Percentiles rank a stretch among this genome's conserved stretches.
Conservation (phyloP, 2,888 invertebrate genomes). For the Drymonia ruficornis region DNA sequence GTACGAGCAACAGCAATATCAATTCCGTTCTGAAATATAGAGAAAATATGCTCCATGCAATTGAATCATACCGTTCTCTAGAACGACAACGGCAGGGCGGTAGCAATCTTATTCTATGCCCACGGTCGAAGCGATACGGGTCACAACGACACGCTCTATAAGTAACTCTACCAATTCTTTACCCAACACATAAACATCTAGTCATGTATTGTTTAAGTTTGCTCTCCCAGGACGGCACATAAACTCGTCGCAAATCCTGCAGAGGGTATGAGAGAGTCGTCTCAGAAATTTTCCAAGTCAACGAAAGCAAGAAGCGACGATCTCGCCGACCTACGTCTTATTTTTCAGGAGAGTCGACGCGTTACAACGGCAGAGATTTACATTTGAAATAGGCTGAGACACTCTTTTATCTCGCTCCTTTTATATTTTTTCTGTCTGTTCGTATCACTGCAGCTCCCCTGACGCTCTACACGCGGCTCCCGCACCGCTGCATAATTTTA, state of each 20-base stretch:
- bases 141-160: slow-evolving; percentile 25
- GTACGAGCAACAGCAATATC: slow-evolving; percentile 29
- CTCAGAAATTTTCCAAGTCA: slow-evolving; percentile 70
- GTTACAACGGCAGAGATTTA: slow-evolving; percentile 78
- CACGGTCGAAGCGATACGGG: slow-evolving; percentile 20
- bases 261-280: slow-evolving; percentile 58
- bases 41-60: slow-evolving; percentile 33
- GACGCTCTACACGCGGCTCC: slow-evolving; percentile 19
- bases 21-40: slow-evolving; percentile 32
- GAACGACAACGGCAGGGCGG: slow-evolving; percentile 16
- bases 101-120: slow-evolving; percentile 3
- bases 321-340: slow-evolving; percentile 73
- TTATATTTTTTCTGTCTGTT: slow-evolving; percentile 57
- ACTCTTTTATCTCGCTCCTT: slow-evolving; percentile 67
- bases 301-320: slow-evolving; percentile 70
- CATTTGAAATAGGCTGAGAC: slow-evolving; percentile 75
- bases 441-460: slow-evolving; percentile 37
- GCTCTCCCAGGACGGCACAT: slow-evolving; percentile 58
- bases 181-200: slow-evolving; percentile 49
- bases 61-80: slow-evolving; percentile 35
- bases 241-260: slow-evolving; percentile 71
- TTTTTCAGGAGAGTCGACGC: slow-evolving; percentile 70
- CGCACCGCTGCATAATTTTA: not conserved
- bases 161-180: slow-evolving; percentile 48
- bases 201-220: slow-evolving; percentile 65